Conservation (phyloP, 2,888 invertebrate species). For the Caenorhabditis imperialis region DNA sequence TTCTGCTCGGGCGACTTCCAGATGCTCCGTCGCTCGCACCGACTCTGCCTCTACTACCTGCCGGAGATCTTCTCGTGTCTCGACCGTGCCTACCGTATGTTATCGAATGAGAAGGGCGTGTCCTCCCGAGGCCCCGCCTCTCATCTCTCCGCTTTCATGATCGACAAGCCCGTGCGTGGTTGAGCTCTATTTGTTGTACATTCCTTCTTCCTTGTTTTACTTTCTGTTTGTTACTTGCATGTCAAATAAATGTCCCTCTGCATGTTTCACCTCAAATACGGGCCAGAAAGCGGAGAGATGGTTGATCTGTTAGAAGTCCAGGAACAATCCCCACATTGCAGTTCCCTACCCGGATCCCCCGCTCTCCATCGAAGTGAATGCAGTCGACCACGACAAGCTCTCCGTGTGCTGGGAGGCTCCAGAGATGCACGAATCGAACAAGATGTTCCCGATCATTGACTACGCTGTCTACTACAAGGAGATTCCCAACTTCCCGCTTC, state of each 20-base stretch:
- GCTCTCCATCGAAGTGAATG: constrained; percentile 61
- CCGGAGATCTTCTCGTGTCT: constrained; percentile 78
- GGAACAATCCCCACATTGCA: constrained; percentile 46
- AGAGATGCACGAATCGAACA: constrained; percentile 50
- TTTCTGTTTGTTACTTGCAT: constrained; percentile 24
- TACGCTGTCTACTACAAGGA: constrained; percentile 73
- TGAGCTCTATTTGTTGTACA: constrained; percentile 25
- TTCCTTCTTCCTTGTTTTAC: constrained; percentile 8
- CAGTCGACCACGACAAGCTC: constrained; percentile 63
- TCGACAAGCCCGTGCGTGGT: constrained; percentile 51
- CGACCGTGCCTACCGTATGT: constrained; percentile 73
- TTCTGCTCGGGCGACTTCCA: constrained; percentile 75
- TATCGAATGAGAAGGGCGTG: constrained; percentile 35
- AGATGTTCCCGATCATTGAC: constrained; percentile 63
- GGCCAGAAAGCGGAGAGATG: background rate
- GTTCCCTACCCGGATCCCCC: constrained; percentile 73
- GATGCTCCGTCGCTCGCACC: constrained; percentile 75
- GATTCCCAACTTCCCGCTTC: constrained; percentile 68
- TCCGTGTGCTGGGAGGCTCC: constrained; percentile 67
- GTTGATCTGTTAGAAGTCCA: background rate
- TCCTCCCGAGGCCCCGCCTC: constrained; percentile 18
- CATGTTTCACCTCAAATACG: constrained; percentile 5
- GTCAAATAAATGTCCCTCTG: constrained; percentile 44
- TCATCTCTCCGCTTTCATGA: constrained; percentile 53
- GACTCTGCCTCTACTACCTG: constrained; percentile 77